Conservation (phyloP, 35 echinoderm and acorn worm species). For the Acanthaster planci region DNA sequence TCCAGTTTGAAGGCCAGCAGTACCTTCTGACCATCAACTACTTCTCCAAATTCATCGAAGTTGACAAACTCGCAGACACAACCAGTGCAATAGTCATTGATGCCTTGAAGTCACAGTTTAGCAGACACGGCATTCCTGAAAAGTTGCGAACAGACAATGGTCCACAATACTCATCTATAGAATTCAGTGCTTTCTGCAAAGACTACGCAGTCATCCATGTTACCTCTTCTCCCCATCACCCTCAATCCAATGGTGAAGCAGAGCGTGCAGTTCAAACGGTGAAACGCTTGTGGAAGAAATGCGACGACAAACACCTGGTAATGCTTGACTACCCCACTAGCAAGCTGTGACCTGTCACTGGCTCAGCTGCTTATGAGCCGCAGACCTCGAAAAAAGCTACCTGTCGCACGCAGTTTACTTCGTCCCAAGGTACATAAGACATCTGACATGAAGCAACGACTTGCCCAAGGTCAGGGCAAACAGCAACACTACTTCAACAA, state of each 20-base stretch:
- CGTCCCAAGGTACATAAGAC: conserved; percentile 12
- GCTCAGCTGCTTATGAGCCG: conserved; percentile 62
- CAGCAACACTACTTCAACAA: conserved; percentile 36
- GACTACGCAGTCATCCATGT: conserved; percentile 45
- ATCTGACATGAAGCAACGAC: conserved; percentile 1
- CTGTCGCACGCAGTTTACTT: conserved; percentile 28
- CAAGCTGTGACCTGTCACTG: conserved; percentile 41
- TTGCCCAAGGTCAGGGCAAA: conserved; percentile 12
- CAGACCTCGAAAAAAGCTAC: conserved; percentile 44
- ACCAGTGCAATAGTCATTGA: conserved; percentile 17
- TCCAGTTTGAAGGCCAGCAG: conserved; percentile 35
- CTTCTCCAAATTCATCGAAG: too few relatives aligned
- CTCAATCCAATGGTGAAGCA: conserved; percentile 50
- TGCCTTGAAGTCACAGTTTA: conserved; percentile 54
- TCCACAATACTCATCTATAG: conserved; percentile 62
- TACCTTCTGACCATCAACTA: conserved; percentile 59
- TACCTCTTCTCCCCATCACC: too few relatives aligned
- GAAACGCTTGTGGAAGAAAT: conserved; percentile 60
- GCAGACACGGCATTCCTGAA: conserved; percentile 61
- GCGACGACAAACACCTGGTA: conserved; percentile 46
- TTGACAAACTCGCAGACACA: conserved; percentile 15
- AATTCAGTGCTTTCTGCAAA: conserved; percentile 58
- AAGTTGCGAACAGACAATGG: conserved; percentile 67
- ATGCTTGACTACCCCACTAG: conserved; percentile 66
- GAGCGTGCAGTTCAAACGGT: conserved; percentile 65